A percentile compares a stretch with the other conserved stretches of the same genome.
These are phyloP conservation scores for Luehdorfia chinensis DNA, from an alignment of 1,140 invertebrate genomes.

Conservation along the genomic window DNA sequence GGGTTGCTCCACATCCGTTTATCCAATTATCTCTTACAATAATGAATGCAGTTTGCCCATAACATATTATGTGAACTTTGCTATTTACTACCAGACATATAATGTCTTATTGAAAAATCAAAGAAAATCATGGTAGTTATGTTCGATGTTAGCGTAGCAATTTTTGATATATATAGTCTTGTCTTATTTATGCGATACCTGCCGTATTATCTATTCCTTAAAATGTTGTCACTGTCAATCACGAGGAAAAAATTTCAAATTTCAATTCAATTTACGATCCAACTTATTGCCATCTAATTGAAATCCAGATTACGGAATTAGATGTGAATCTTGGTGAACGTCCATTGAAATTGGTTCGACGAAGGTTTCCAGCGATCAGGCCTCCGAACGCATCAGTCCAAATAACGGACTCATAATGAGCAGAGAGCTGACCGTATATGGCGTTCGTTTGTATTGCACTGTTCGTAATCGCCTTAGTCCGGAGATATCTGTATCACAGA, in stretches of 20 bases:
- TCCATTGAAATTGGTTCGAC: neutral
- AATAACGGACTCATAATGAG: slow-evolving; percentile 23
- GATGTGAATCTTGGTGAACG: neutral
- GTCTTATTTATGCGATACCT: too few relatives aligned
- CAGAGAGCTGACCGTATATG: slow-evolving; percentile 32
- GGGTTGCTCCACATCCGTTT: slow-evolving; percentile 15
- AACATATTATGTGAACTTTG: too few relatives aligned
- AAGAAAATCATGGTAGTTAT: too few relatives aligned
- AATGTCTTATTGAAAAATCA: too few relatives aligned
- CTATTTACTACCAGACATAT: too few relatives aligned
- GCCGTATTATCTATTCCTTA: too few relatives aligned
- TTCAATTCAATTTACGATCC: neutral
- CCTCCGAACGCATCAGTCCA: slow-evolving; percentile 16
- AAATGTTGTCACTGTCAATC: too few relatives aligned
- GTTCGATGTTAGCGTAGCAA: too few relatives aligned
- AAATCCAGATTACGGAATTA: neutral
- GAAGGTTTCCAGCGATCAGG: neutral
- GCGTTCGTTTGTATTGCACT: slow-evolving; percentile 38
- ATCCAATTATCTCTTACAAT: neutral
- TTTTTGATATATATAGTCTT: too few relatives aligned
- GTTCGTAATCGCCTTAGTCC: slow-evolving; percentile 33
- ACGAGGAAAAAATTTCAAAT: neutral
- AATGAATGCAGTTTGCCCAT: slow-evolving; percentile 5
- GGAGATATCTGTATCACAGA: slow-evolving; percentile 39
- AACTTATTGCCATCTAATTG: neutral